A percentile compares a stretch with the other conserved stretches of the same genome.
These are phyloP conservation scores for Erebia ligea DNA, from an alignment of 2,888 invertebrate species.

Conservation along the genomic window DNA sequence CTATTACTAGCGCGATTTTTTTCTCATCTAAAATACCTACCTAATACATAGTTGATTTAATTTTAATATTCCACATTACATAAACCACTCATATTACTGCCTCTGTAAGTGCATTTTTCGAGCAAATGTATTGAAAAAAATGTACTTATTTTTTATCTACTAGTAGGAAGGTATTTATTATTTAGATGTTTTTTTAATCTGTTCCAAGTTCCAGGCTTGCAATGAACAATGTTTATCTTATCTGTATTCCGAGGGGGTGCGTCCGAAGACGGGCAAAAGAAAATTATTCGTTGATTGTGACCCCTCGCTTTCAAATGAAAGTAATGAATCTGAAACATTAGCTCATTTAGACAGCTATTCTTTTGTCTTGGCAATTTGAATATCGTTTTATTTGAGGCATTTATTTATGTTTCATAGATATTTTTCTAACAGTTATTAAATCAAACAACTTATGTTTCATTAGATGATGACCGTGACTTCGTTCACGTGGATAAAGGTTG, in stretches of 20 bases:
- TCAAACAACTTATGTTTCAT: background rate
- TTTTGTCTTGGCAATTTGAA: constrained; percentile 20
- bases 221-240: constrained; percentile 34
- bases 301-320: constrained; percentile 47
- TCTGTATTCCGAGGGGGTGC: constrained; percentile 33
- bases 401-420: background rate
- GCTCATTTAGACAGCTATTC: constrained; percentile 36
- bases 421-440: background rate
- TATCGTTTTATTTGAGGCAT: constrained; percentile 1
- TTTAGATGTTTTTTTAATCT: constrained; percentile 14
- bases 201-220: constrained; percentile 9
- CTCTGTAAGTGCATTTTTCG: too few relatives aligned
- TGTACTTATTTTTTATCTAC: too few relatives aligned
- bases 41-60: too few relatives aligned
- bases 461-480: too few relatives aligned
- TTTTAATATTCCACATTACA: too few relatives aligned
- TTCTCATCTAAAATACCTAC: too few relatives aligned
- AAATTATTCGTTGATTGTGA: constrained; percentile 42
- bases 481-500: too few relatives aligned
- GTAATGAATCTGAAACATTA: constrained; percentile 50
- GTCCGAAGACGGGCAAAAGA: constrained; percentile 41
- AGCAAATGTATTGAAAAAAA: too few relatives aligned
- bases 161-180: background rate
- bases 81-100: too few relatives aligned
- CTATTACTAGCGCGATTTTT: too few relatives aligned